A percentile compares a stretch with the other conserved stretches of the same genome.
Conservation (phyloP, 2,888 invertebrate genomes). For the Dryomyza anilis region DNA sequence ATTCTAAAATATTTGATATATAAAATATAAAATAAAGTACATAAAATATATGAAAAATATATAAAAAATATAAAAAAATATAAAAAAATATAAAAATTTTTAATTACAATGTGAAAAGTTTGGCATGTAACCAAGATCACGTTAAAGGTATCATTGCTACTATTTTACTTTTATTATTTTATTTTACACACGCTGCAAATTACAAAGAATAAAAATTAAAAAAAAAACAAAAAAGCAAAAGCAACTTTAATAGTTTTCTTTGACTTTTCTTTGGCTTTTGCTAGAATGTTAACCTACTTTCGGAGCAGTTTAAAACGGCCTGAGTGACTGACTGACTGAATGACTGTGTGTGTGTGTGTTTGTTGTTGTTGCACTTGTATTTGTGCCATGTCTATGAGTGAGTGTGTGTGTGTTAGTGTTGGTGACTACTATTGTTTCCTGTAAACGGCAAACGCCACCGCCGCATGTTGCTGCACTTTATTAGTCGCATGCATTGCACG, state of each 20-base stretch:
- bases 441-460: constrained; percentile 5
- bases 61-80: too few species aligned
- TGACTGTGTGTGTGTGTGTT: constrained; percentile 16
- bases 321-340: constrained; percentile 18
- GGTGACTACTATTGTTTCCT: constrained; percentile 27
- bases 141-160: too few species aligned
- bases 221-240: constrained; percentile 32
- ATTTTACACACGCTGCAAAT: constrained; percentile 11
- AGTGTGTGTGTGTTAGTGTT: constrained; percentile 4
- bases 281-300: constrained; percentile 34
- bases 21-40: too few species aligned
- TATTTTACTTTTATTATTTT: too few species aligned
- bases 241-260: constrained; percentile 43
- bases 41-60: too few species aligned
- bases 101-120: background rate
- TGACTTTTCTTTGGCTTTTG: constrained; percentile 27
- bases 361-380: constrained; percentile 18
- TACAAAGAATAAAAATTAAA: background rate
- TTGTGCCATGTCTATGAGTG: background rate
- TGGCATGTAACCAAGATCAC: background rate
- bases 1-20: too few species aligned
- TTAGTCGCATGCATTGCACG: constrained; percentile 19
- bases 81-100: too few species aligned
- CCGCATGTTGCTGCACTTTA: constrained; percentile 5
- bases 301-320: constrained; percentile 20